Evolutionary conservation across 2,113 vertebrate species (phyloP).

Genomic region (Mesembrinibis cayennensis): DNA sequence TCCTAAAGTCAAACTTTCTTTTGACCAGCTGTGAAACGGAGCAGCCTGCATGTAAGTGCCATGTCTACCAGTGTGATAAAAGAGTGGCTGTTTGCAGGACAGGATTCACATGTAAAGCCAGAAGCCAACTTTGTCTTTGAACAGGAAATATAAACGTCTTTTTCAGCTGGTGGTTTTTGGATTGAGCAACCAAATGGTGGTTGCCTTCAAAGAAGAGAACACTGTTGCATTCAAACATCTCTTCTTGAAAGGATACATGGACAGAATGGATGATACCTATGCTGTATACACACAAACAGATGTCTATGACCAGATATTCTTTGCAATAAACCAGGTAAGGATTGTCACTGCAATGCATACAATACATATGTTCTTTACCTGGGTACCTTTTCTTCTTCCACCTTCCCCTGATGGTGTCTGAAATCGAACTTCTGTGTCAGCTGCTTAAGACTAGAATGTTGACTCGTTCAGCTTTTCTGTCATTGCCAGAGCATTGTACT

Average conservation of each 20-base stretch:
- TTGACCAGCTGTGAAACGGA: neutral
- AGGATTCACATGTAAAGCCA: neutral
- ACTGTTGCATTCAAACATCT: conserved; percentile 89
- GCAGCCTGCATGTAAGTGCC: neutral
- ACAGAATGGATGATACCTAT: conserved; percentile 77
- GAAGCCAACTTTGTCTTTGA: neutral
- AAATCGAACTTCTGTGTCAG: neutral
- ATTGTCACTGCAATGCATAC: neutral
- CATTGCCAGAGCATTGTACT: neutral
- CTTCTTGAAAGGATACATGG: conserved; percentile 88
- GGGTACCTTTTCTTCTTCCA: neutral
- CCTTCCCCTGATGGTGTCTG: neutral
- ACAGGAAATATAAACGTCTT: neutral
- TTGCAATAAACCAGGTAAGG: conserved; percentile 83
- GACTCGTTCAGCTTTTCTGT: neutral
- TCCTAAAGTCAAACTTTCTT: neutral
- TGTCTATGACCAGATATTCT: conserved; percentile 85
- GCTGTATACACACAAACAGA: conserved; percentile 87
- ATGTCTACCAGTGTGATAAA: neutral
- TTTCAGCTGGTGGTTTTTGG: conserved; percentile 92
- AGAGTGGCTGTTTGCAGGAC: neutral
- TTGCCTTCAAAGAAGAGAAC: conserved; percentile 93
- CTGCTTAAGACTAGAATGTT: neutral
- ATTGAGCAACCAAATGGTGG: conserved; percentile 95
- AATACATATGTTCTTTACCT: neutral